Evolutionary conservation across 2,797 vertebrate species (phyloP).

Genomic region (Botia kubotai): DNA sequence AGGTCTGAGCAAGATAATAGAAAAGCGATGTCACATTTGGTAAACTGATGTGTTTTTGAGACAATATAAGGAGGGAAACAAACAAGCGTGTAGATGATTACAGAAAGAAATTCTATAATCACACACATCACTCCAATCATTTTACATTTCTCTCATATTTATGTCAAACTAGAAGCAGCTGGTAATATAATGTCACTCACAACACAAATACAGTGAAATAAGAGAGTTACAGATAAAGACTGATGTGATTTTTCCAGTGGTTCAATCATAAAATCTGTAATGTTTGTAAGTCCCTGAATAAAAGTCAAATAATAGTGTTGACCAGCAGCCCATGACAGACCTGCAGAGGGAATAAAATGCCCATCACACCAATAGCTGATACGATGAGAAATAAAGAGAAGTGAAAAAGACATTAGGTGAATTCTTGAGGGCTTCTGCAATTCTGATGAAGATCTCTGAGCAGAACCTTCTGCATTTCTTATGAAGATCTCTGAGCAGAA

Average conservation of each 20-base stretch:
- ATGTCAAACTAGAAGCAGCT: neutral
- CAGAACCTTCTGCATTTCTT: slow-evolving; percentile 13
- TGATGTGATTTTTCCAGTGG: neutral
- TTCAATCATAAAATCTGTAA: neutral
- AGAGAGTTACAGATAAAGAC: too few relatives aligned
- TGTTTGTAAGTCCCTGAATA: neutral
- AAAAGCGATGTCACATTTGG: neutral
- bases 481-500: too few relatives aligned
- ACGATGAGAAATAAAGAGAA: neutral
- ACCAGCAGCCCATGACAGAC: slow-evolving; percentile 61
- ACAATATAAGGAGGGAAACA: too few relatives aligned
- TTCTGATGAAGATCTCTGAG: neutral
- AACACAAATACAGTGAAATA: neutral
- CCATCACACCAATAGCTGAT: neutral
- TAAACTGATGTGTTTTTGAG: neutral
- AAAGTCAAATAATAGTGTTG: neutral
- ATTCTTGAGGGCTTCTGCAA: neutral
- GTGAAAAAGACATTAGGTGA: neutral
- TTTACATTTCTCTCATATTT: neutral
- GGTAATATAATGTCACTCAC: neutral
- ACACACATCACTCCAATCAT: neutral
- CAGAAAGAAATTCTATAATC: too few relatives aligned
- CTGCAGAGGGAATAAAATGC: slow-evolving; percentile 27
- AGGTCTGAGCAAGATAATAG: neutral
- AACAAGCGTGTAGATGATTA: neutral